These are phyloP conservation scores for Premnoplex brunnescens DNA, from an alignment of 2,797 vertebrate genomes.

Conservation along the genomic window DNA sequence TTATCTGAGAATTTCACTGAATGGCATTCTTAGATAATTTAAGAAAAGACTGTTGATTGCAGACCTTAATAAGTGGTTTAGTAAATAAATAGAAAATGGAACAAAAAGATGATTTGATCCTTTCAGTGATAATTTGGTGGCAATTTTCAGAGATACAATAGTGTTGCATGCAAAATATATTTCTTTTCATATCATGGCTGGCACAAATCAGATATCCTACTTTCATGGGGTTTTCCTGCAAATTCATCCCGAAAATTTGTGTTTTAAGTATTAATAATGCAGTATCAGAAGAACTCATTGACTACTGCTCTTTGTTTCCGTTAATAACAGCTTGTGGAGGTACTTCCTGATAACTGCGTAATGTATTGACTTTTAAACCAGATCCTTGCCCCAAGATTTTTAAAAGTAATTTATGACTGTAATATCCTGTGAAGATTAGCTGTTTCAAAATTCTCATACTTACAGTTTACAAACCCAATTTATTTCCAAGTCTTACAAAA, in stretches of 20 bases:
- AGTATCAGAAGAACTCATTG: neutral
- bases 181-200: neutral
- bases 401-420: constrained; percentile 13
- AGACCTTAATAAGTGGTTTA: neutral
- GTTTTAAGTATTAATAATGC: neutral
- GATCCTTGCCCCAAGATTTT: neutral
- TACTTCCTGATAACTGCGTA: neutral
- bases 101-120: constrained; percentile 24
- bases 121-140: neutral
- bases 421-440: constrained; percentile 29
- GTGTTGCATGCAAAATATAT: neutral
- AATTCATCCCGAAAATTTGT: neutral
- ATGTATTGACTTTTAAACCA: neutral
- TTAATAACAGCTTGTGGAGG: neutral
- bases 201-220: neutral
- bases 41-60: neutral
- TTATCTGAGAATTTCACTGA: neutral
- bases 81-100: constrained; percentile 39
- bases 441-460: constrained; percentile 5
- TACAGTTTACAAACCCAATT: neutral
- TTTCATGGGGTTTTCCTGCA: neutral
- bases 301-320: neutral
- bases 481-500: neutral
- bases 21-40: constrained; percentile 19
- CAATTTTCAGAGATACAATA: neutral